These are phyloP conservation scores for Ptychochromis oligacanthus DNA, from an alignment of 2,113 vertebrate genomes.

Conservation along the genomic window DNA sequence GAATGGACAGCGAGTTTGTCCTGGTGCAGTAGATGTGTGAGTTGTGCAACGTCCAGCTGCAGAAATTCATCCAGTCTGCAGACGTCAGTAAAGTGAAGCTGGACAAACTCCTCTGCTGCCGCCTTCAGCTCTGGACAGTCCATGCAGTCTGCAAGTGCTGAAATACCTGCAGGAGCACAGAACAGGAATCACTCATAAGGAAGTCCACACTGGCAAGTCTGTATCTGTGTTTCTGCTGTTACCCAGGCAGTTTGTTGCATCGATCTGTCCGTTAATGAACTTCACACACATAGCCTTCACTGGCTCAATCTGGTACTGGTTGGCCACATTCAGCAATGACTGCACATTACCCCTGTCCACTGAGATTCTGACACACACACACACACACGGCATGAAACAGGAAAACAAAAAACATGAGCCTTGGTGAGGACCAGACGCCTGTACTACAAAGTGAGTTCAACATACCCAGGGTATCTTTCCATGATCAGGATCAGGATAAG, in stretches of 20 bases:
- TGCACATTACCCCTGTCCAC: background rate
- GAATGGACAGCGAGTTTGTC: background rate
- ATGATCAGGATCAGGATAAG: too few relatives aligned
- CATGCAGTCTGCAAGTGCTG: background rate
- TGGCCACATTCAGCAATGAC: background rate
- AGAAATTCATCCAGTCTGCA: background rate
- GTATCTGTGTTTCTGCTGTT: background rate
- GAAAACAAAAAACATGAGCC: background rate
- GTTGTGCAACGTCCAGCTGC: background rate
- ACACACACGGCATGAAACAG: background rate
- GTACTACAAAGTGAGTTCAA: background rate
- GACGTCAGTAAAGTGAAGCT: background rate
- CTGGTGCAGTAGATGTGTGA: background rate
- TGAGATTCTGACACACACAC: background rate
- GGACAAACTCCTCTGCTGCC: background rate
- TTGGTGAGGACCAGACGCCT: background rate
- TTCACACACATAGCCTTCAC: background rate
- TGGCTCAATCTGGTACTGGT: background rate
- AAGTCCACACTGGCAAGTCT: background rate
- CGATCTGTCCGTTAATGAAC: background rate
- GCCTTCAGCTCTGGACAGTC: background rate
- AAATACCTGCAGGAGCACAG: background rate
- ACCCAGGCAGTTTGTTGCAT: constrained; percentile 12
- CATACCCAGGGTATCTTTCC: too few relatives aligned
- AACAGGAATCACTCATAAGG: too few relatives aligned